A percentile compares a stretch with the other conserved stretches of the same genome.
Evolutionary conservation across 2,888 invertebrate species (phyloP).

Genomic region (Phyllotreta striolata): DNA sequence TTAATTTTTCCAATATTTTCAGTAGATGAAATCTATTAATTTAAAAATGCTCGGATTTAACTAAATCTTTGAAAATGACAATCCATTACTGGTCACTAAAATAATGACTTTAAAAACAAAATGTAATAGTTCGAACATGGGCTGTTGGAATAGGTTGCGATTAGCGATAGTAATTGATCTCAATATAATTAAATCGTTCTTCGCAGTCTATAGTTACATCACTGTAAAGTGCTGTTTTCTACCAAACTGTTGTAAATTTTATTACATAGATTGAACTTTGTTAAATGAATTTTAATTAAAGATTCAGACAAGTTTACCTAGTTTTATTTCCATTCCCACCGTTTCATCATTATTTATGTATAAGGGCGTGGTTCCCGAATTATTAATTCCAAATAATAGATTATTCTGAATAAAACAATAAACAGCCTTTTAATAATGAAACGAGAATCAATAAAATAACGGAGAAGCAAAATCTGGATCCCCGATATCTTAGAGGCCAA

Average conservation of each 20-base stretch:
- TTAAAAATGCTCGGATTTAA: constrained; percentile 45
- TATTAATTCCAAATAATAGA: not conserved
- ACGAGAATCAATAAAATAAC: too few relatives aligned
- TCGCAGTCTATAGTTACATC: constrained; percentile 43
- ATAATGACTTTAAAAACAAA: constrained; percentile 44
- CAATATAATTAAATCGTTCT: constrained; percentile 34
- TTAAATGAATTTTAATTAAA: constrained; percentile 59
- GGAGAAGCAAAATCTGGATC: too few relatives aligned
- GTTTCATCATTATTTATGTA: too few relatives aligned
- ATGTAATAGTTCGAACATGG: constrained; percentile 37
- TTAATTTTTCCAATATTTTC: constrained; percentile 4
- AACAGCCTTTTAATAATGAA: too few relatives aligned
- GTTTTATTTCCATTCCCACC: constrained; percentile 18
- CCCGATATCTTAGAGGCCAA: too few relatives aligned
- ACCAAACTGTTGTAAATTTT: constrained; percentile 60
- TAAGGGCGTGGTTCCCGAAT: too few relatives aligned
- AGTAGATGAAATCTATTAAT: constrained; percentile 36
- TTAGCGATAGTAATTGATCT: constrained; percentile 29
- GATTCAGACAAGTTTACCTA: constrained; percentile 39
- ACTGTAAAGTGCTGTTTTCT: constrained; percentile 56
- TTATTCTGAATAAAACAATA: too few relatives aligned
- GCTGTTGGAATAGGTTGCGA: constrained; percentile 42
- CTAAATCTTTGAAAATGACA: constrained; percentile 53
- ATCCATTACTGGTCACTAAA: constrained; percentile 56
- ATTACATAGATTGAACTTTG: constrained; percentile 63